Evolutionary conservation across 2,113 vertebrate genomes (phyloP).

Genomic region (Leiothrix lutea): DNA sequence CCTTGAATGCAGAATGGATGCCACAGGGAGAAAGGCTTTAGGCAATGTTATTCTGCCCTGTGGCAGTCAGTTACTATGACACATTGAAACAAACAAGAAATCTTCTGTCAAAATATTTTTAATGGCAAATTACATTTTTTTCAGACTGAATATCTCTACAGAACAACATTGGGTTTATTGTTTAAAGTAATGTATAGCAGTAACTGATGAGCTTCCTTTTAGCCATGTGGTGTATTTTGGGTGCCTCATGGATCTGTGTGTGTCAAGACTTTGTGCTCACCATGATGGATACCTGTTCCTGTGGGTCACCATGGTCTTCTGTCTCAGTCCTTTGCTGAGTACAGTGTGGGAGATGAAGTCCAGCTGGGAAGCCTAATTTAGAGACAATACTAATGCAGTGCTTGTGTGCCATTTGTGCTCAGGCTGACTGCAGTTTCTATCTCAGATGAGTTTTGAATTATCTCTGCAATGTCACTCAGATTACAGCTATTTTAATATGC

Average conservation of each 20-base stretch:
- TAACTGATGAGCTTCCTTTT: neutral
- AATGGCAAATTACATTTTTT: neutral
- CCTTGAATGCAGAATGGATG: constrained; percentile 12
- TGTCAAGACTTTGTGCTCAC: neutral
- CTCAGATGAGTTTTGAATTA: neutral
- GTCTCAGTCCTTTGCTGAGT: neutral
- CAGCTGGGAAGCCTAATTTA: neutral
- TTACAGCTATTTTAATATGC: neutral
- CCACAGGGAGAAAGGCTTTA: constrained; percentile 29
- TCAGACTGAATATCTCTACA: neutral
- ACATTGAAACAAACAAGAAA: constrained; percentile 24
- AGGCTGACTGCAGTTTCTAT: neutral
- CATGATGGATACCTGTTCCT: neutral
- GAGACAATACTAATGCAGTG: neutral
- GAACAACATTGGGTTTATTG: neutral
- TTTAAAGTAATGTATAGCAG: neutral
- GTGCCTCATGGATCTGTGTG: neutral
- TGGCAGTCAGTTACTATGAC: constrained; percentile 6
- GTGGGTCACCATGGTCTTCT: neutral
- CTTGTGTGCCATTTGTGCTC: neutral
- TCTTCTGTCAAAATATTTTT: constrained; percentile 47
- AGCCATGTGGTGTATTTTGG: neutral
- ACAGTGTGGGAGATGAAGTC: neutral
- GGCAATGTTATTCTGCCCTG: constrained; percentile 18
- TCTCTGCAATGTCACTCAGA: neutral